A percentile compares a stretch with the other conserved stretches of the same genome.
Evolutionary conservation across 2,113 vertebrate species (phyloP).

Genomic region (Lanius collurio): DNA sequence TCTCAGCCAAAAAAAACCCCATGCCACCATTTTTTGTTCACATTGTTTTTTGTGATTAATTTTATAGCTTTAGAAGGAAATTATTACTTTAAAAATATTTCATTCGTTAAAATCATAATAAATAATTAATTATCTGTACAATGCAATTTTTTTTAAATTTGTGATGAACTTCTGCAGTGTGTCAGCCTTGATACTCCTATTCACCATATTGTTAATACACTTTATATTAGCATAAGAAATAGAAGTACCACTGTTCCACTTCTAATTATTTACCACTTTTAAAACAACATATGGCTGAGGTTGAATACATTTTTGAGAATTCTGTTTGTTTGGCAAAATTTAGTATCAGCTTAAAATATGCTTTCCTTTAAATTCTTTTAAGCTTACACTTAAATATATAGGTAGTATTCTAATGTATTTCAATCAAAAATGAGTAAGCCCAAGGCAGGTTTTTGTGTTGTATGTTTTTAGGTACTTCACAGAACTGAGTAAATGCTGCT

Average conservation of each 20-base stretch:
- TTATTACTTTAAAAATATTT: neutral
- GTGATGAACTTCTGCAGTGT: neutral
- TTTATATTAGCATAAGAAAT: neutral
- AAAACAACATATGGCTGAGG: neutral
- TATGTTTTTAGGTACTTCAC: neutral
- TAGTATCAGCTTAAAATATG: neutral
- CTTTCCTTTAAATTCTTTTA: neutral
- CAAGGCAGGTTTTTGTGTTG: neutral
- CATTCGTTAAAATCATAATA: neutral
- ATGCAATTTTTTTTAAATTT: neutral
- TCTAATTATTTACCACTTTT: neutral
- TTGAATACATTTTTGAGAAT: neutral
- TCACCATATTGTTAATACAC: neutral
- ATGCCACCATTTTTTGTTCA: neutral
- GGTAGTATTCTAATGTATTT: neutral
- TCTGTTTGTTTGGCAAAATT: neutral
- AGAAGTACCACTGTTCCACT: neutral
- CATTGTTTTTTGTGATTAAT: neutral
- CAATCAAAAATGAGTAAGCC: neutral
- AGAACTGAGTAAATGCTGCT: neutral
- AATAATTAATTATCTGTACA: neutral
- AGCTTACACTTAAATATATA: neutral
- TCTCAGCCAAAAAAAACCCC: neutral
- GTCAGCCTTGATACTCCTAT: neutral
- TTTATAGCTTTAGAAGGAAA: neutral